Percentiles rank a stretch among this genome's conserved stretches.
Conservation (phyloP, 2,113 vertebrate species). For the Corythaixoides concolor region DNA sequence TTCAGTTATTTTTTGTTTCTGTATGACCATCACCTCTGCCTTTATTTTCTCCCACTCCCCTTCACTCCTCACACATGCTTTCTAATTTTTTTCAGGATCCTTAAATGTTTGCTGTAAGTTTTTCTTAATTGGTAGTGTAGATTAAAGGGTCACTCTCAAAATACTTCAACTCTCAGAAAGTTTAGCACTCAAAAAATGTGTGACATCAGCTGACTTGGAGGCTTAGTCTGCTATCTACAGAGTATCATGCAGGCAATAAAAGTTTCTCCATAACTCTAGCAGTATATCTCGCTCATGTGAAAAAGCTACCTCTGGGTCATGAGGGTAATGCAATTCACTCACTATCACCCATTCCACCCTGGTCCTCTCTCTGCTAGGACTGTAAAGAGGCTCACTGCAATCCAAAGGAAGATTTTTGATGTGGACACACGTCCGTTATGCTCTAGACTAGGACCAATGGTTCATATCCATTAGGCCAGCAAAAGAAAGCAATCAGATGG, state of each 20-base stretch:
- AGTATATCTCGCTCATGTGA: background rate
- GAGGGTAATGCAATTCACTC: conserved; percentile 4
- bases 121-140: background rate
- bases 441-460: conserved; percentile 13
- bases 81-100: background rate
- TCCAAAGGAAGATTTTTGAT: conserved; percentile 25
- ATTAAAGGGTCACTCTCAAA: background rate
- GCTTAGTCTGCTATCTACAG: background rate
- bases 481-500: conserved; percentile 66
- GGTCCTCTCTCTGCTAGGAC: background rate
- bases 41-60: background rate
- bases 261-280: background rate
- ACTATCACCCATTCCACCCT: background rate
- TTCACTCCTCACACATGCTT: background rate
- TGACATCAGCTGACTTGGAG: background rate
- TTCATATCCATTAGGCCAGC: conserved; percentile 52
- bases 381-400: background rate
- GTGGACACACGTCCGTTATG: background rate
- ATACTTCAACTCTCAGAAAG: background rate
- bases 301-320: background rate
- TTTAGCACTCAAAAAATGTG: background rate
- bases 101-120: background rate
- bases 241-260: background rate
- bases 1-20: background rate
- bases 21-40: background rate